These are phyloP conservation scores for Sylvicapra grimmia DNA, from an alignment of 2,113 vertebrate genomes.

Conservation along the genomic window DNA sequence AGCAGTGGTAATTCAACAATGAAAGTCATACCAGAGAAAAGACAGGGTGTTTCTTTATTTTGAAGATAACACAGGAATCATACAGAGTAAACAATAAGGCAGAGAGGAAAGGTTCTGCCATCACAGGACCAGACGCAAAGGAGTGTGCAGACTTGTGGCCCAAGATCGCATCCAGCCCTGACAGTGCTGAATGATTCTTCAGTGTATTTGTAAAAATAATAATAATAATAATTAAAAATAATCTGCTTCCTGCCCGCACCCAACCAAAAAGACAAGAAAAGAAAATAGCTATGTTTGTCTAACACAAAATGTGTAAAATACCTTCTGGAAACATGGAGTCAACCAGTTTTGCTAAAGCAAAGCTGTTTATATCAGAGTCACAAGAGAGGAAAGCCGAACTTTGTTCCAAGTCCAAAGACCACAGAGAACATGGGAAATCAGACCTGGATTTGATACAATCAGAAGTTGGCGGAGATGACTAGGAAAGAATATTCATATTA, in stretches of 20 bases:
- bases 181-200: slow-evolving; percentile 89
- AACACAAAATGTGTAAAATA: not conserved
- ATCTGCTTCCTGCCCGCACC: not conserved
- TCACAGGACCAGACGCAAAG: slow-evolving; percentile 96
- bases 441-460: not conserved
- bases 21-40: slow-evolving; percentile 96
- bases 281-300: not conserved
- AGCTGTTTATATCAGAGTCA: not conserved
- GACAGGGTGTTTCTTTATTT: slow-evolving; percentile 72
- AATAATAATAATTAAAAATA: not conserved
- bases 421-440: not conserved
- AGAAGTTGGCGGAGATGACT: not conserved
- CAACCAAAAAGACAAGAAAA: not conserved
- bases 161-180: slow-evolving; percentile 97
- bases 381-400: not conserved
- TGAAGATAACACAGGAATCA: slow-evolving; percentile 96
- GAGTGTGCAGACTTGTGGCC: slow-evolving; percentile 98
- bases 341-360: not conserved
- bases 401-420: not conserved
- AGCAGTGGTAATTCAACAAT: slow-evolving; percentile 95
- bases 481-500: not conserved
- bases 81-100: slow-evolving; percentile 97
- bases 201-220: not conserved
- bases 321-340: not conserved
- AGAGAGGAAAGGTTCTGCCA: slow-evolving; percentile 98